Evolutionary conservation across 2,113 vertebrate species (phyloP).

Genomic region (Misgurnus mizolepis): DNA sequence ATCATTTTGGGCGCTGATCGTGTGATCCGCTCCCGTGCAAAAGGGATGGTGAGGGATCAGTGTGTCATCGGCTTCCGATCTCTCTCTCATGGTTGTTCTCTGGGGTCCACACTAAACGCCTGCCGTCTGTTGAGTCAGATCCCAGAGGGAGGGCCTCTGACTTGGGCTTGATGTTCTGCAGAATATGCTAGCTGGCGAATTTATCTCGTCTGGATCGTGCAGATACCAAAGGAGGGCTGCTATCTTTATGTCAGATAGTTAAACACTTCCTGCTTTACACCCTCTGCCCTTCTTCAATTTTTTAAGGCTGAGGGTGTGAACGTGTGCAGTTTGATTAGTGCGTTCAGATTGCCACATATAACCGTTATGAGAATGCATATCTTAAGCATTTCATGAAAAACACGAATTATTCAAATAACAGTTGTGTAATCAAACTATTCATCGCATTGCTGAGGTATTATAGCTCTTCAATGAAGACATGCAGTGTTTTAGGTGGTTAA

Average conservation of each 20-base stretch:
- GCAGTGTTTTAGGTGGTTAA: slow-evolving; percentile 44
- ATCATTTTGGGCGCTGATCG: slow-evolving; percentile 63
- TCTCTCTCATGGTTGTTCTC: slow-evolving; percentile 54
- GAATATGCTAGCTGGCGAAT: slow-evolving; percentile 52
- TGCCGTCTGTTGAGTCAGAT: slow-evolving; percentile 28
- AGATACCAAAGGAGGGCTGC: slow-evolving; percentile 71
- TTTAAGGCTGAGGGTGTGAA: slow-evolving; percentile 16
- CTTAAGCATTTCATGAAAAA: slow-evolving; percentile 45
- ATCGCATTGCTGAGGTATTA: slow-evolving; percentile 41
- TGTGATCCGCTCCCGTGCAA: slow-evolving; percentile 69
- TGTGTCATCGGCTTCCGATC: slow-evolving; percentile 49
- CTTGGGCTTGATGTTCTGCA: slow-evolving; percentile 53
- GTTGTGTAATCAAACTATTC: slow-evolving; percentile 31
- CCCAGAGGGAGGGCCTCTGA: slow-evolving; percentile 50
- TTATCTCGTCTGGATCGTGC: slow-evolving; percentile 55
- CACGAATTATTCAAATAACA: slow-evolving; percentile 10
- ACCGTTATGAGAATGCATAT: slow-evolving; percentile 43
- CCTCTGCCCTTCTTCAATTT: slow-evolving; percentile 24
- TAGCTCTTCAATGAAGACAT: slow-evolving; percentile 19
- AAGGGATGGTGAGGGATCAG: slow-evolving; percentile 72
- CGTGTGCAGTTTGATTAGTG: slow-evolving; percentile 17
- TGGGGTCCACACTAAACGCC: slow-evolving; percentile 47
- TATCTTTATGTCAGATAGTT: slow-evolving; percentile 47
- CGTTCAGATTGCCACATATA: slow-evolving; percentile 20
- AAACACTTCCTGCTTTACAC: slow-evolving; percentile 46